Percentiles rank a stretch among this genome's conserved stretches.
Conservation (phyloP, 2,888 invertebrate genomes). For the Augochlorella aurata region DNA sequence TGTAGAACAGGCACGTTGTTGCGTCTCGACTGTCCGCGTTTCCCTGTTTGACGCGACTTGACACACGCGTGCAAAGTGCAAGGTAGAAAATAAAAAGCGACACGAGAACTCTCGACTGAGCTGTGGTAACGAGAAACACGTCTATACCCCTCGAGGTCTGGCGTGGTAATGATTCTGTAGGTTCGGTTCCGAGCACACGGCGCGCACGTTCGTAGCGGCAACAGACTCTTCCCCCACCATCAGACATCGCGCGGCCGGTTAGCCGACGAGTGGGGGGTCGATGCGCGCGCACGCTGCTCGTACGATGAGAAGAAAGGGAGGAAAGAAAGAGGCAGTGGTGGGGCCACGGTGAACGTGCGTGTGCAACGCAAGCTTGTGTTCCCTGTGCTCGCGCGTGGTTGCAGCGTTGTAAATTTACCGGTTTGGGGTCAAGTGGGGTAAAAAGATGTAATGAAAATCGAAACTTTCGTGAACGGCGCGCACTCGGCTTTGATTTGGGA, state of each 20-base stretch:
- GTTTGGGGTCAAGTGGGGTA: conserved; percentile 55
- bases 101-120: conserved; percentile 77
- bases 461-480: conserved; percentile 35
- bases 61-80: conserved; percentile 51
- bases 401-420: conserved; percentile 62
- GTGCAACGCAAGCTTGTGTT: conserved; percentile 26
- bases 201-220: conserved; percentile 71
- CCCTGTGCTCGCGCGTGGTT: conserved; percentile 39
- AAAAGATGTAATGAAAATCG: conserved; percentile 38
- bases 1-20: conserved; percentile 32
- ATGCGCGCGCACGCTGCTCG: conserved; percentile 59
- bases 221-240: conserved; percentile 56
- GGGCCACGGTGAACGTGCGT: conserved; percentile 22
- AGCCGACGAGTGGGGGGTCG: conserved; percentile 34
- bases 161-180: conserved; percentile 80
- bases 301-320: conserved; percentile 30
- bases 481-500: neutral
- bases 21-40: conserved; percentile 20
- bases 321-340: conserved; percentile 33
- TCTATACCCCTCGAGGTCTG: conserved; percentile 81
- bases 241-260: conserved; percentile 57
- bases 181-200: conserved; percentile 72
- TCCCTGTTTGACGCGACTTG: conserved; percentile 53
- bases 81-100: conserved; percentile 46
- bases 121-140: conserved; percentile 77